phyloP scores from a whole-genome alignment of 2,113 vertebrate species.

The Lathamus discolor region DNA sequence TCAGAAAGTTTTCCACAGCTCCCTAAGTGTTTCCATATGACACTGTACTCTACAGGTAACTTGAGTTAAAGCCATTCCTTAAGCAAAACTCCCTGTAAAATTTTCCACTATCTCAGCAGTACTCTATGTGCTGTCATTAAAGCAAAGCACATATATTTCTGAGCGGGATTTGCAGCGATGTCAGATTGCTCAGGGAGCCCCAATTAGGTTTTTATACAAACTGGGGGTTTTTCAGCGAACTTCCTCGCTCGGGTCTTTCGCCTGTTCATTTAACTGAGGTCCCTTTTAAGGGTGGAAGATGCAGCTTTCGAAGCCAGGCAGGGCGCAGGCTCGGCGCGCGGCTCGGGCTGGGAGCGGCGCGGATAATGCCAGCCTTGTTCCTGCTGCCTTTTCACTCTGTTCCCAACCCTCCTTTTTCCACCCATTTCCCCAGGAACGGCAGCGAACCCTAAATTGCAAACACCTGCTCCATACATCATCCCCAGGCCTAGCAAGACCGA shows the following conservation, averaged over 20 bases:
- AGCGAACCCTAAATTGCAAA: constrained; percentile 62
- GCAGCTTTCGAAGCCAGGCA: not conserved
- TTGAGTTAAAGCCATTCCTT: constrained; percentile 75
- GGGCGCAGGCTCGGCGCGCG: not conserved
- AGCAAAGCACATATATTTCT: constrained; percentile 61
- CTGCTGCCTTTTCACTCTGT: constrained; percentile 49
- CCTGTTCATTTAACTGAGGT: constrained; percentile 56
- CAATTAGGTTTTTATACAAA: constrained; percentile 37
- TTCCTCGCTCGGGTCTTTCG: constrained; percentile 58
- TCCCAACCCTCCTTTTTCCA: constrained; percentile 54
- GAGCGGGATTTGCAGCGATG: constrained; percentile 65
- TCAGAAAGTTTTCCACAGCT: constrained; percentile 80
- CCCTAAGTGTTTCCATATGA: constrained; percentile 80
- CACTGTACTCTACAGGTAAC: constrained; percentile 76
- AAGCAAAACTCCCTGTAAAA: constrained; percentile 73
- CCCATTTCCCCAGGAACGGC: constrained; percentile 48
- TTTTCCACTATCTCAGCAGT: constrained; percentile 76
- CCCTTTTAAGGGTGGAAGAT: constrained; percentile 32
- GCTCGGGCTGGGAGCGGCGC: not conserved
- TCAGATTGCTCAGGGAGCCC: constrained; percentile 44
- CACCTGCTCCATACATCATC: constrained; percentile 54
- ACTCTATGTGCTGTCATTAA: constrained; percentile 74
- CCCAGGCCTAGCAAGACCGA: not conserved
- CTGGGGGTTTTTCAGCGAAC: not conserved
- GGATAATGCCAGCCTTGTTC: constrained; percentile 67